A percentile compares a stretch with the other conserved stretches of the same genome.
These are phyloP conservation scores for Periophthalmus magnuspinnatus DNA, from an alignment of 2,797 vertebrate species.

Conservation along the genomic window DNA sequence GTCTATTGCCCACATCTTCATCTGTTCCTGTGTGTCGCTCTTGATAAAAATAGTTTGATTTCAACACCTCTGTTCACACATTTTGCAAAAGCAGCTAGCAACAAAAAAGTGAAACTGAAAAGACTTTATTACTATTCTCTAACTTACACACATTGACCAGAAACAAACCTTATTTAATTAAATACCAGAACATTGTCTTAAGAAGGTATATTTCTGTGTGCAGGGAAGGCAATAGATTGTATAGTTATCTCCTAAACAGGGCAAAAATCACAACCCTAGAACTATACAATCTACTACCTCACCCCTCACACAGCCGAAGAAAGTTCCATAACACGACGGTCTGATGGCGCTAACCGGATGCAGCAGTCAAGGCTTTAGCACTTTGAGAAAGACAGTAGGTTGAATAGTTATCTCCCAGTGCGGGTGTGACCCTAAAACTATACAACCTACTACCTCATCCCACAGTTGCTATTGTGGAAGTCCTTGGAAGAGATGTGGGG, in stretches of 20 bases:
- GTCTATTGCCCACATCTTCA: too few relatives aligned
- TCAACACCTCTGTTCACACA: neutral
- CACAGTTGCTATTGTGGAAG: slow-evolving; percentile 76
- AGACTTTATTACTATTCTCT: neutral
- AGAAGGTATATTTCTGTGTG: slow-evolving; percentile 69
- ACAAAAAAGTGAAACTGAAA: neutral
- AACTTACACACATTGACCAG: neutral
- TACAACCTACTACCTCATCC: slow-evolving; percentile 99
- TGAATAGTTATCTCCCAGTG: slow-evolving; percentile 99
- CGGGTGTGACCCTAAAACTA: slow-evolving; percentile 99
- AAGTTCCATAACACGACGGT: neutral
- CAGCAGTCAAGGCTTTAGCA: slow-evolving; percentile 61
- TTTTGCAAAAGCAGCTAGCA: neutral
- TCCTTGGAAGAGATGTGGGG: neutral
- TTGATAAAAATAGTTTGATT: too few relatives aligned
- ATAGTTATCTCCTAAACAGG: slow-evolving; percentile 95
- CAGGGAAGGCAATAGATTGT: slow-evolving; percentile 98
- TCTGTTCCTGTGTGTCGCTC: too few relatives aligned
- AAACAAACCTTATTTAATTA: neutral
- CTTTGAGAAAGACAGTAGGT: slow-evolving; percentile 99
- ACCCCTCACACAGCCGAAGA: slow-evolving; percentile 69
- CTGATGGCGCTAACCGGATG: too few relatives aligned
- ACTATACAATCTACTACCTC: slow-evolving; percentile 99
- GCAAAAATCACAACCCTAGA: slow-evolving; percentile 93
- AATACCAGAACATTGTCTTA: neutral